Evolutionary conservation across 2,888 invertebrate species (phyloP), one percentile per base, ranked within the genome.

Genomic region (Ormyrus pomaceus): DNA sequence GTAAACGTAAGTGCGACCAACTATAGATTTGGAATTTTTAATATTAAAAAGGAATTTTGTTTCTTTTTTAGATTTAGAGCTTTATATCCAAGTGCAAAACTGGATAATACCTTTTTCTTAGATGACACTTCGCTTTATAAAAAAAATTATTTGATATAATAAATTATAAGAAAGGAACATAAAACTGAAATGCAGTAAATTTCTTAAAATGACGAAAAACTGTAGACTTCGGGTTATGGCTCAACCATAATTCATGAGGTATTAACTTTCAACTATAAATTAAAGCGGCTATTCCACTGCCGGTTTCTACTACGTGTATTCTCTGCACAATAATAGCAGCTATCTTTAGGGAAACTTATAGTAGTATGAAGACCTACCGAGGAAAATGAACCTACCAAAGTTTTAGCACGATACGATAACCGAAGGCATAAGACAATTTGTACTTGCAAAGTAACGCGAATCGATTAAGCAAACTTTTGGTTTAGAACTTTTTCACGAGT

Each of bases 201-300:
- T 70, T 58, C 45, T 62, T 48, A 64, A 74, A 79, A 81, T 79
- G 81, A 81, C 79, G 76, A 72, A 81, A 79, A 79, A 76, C 75
- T 73, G 74, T 53, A 74, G 73, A 70, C 34, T 70, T 68, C 50
- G 51, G 79, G 59, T 77, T 82, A 79, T 74, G 65, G 59, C 69
- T 66, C 56, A 65, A 65, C 65, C 58, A 65, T 82, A 79, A 79
- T 77, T 79, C 79, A 74, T 59, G 70, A 77, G 77, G 79, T 77
- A 82, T 82, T 82, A 82, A 79, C 58, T 82, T 82, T 82, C 70
- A 79, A 82, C 82, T 77, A 82, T 79, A 82, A 79, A 82, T 82
- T 82, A 79, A 79, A 77, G 71, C 61, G 79, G 76, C 76, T 75
- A 68, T 77, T 70, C 79, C 73, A 53, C 58, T 34, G 61, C 65